These are phyloP conservation scores for Spondyliosoma cantharus DNA, from an alignment of 2,797 vertebrate species.

Conservation along the genomic window DNA sequence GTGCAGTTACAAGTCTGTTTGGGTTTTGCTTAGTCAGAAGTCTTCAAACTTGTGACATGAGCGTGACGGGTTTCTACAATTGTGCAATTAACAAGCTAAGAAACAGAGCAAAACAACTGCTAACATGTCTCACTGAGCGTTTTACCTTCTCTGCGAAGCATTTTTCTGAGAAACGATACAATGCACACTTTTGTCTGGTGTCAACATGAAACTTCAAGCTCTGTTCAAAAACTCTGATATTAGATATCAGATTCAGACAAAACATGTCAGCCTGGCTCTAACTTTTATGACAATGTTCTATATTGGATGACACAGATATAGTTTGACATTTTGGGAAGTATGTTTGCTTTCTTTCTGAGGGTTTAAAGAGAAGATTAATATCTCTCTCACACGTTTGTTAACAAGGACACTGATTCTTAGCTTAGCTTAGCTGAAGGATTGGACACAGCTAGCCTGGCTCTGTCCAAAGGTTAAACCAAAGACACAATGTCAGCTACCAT, in stretches of 20 bases:
- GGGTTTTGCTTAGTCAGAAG: conserved; percentile 15
- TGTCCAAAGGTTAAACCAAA: too few relatives aligned
- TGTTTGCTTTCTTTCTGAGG: background rate
- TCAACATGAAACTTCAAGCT: conserved; percentile 8
- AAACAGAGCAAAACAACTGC: background rate
- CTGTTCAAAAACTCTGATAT: conserved; percentile 1
- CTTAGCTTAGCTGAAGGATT: background rate
- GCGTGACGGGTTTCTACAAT: background rate
- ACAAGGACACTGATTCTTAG: background rate
- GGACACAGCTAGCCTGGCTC: too few relatives aligned
- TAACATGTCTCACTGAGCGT: background rate
- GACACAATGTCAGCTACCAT: too few relatives aligned
- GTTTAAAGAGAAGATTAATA: background rate
- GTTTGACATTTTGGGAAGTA: background rate
- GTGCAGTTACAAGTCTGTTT: background rate
- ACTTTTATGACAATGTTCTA: background rate
- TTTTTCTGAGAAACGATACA: background rate
- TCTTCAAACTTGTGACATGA: background rate
- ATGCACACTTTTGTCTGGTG: background rate
- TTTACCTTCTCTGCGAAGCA: too few relatives aligned
- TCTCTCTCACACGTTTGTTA: background rate
- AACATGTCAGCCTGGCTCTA: conserved; percentile 11
- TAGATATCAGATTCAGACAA: conserved; percentile 20
- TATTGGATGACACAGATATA: background rate
- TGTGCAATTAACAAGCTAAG: conserved; percentile 3